Base-by-base conservation (phyloP, 1,140 invertebrate species). In the Eriosoma lanigerum region DNA sequence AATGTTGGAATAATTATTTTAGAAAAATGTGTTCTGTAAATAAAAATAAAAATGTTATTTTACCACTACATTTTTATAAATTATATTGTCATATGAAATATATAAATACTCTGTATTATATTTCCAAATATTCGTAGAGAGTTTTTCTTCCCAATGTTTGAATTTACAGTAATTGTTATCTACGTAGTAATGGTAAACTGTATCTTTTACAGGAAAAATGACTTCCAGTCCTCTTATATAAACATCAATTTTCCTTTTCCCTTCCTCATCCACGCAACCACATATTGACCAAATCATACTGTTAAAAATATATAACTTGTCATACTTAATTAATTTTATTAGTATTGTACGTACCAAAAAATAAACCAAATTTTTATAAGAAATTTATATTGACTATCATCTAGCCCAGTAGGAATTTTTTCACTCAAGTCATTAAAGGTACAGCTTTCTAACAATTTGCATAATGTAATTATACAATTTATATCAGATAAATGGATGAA, bases 131-230 rank as follows among this genome's bases (percentile, higher is more conserved):
- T 88, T 87, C 54, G 88, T 86, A 6, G 89, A 89, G 80, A 95
- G 87, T 85, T 90, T 91, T 82, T 93, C 91, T 83, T 94, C 92
- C 93, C 94, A 96, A 32, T 90, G 89, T 58, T 90, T 86, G 86
- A 94, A 93, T 78, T 87, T 86, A 62, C 89, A 88, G 60, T 90
- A 88, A 80, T 89, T 88, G 17, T 89, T 86, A 84, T 96, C 93
- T 4, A 96, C 92, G 85, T 89, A 93, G 86, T 96, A 96, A 85
- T 96, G 94, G 87, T 93, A 96, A 3, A 96, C 89, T 0, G 92
- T 93, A 83, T 95, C 93, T 83, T 92, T 93, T 38, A 94, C 88
- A 0, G 94, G 93, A 86, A 94, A 95, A 1, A 91, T 89, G 8
- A 6, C 19, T 73, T 54, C 70, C 19, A 54, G 8, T 17, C 19